Percentiles rank a stretch among this genome's conserved stretches.
These are phyloP conservation scores for Naso thynnoides DNA, from an alignment of 2,797 vertebrate species.

Conservation along the genomic window DNA sequence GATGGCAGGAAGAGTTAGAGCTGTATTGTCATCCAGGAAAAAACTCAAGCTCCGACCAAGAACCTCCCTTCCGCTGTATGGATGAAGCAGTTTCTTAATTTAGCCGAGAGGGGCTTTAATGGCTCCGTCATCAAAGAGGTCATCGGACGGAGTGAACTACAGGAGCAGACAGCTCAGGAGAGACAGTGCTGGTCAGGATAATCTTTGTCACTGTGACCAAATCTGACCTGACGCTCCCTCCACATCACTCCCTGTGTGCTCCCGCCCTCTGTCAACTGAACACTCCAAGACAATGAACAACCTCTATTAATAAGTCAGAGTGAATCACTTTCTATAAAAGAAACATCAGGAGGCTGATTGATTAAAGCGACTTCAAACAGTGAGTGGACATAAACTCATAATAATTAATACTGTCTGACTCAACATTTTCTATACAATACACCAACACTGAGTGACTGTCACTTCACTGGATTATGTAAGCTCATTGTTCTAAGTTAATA, in stretches of 20 bases:
- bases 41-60: constrained; percentile 47
- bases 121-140: constrained; percentile 46
- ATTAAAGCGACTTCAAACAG: constrained; percentile 20
- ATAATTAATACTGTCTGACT: constrained; percentile 17
- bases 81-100: constrained; percentile 71
- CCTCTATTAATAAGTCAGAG: constrained; percentile 48
- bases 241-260: constrained; percentile 15
- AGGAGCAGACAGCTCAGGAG: constrained; percentile 9
- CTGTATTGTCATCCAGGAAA: constrained; percentile 79
- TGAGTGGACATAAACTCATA: constrained; percentile 9
- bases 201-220: constrained; percentile 57
- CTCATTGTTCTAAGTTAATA: constrained; percentile 15
- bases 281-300: constrained; percentile 50
- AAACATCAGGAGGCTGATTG: constrained; percentile 14
- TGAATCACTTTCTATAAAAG: constrained; percentile 43
- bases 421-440: constrained; percentile 42
- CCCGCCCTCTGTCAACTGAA: constrained; percentile 48
- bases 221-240: constrained; percentile 46
- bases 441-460: constrained; percentile 16
- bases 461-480: constrained; percentile 39
- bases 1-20: constrained; percentile 74
- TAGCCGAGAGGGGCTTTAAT: constrained; percentile 53
- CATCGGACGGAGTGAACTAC: neutral
- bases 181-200: constrained; percentile 32
- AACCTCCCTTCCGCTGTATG: constrained; percentile 77